A percentile compares a stretch with the other conserved stretches of the same genome.
phyloP scores from a whole-genome alignment of 2,113 vertebrate species.

The Motacilla tschutschensis region DNA sequence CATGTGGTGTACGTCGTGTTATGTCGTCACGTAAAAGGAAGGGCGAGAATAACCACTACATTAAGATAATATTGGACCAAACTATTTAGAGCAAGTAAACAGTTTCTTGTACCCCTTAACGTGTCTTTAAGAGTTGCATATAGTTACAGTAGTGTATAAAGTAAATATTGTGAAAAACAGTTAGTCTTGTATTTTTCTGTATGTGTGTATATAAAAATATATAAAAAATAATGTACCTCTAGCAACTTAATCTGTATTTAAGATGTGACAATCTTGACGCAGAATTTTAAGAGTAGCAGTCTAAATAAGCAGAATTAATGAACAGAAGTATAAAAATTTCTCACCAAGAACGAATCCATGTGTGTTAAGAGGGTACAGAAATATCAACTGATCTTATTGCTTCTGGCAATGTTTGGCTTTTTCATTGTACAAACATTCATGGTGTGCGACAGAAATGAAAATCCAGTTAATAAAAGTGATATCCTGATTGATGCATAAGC shows the following conservation, averaged over 20 bases:
- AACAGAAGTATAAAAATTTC: constrained; percentile 41
- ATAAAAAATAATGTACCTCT: constrained; percentile 77
- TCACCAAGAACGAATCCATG: constrained; percentile 23
- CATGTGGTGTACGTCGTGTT: constrained; percentile 87
- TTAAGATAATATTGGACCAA: constrained; percentile 89
- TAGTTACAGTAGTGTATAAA: constrained; percentile 91
- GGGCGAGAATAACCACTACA: constrained; percentile 78
- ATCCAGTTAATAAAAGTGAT: constrained; percentile 73
- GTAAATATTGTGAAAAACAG: constrained; percentile 87
- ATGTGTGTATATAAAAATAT: constrained; percentile 78
- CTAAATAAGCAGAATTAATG: constrained; percentile 54
- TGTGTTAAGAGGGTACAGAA: constrained; percentile 66
- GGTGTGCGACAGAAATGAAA: constrained; percentile 68
- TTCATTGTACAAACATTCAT: constrained; percentile 68
- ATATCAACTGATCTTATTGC: constrained; percentile 55
- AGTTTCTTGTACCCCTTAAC: constrained; percentile 76
- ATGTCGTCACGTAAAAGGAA: constrained; percentile 69
- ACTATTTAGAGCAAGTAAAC: constrained; percentile 79
- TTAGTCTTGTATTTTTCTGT: constrained; percentile 84
- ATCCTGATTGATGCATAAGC: constrained; percentile 60
- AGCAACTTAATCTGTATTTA: constrained; percentile 78
- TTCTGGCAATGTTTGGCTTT: constrained; percentile 66
- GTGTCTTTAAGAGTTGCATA: constrained; percentile 86
- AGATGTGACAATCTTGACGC: constrained; percentile 79
- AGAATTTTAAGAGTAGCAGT: constrained; percentile 64